Conservation (phyloP, 35 echinoderm and acorn worm genomes). For the Eucidaris tribuloides region DNA sequence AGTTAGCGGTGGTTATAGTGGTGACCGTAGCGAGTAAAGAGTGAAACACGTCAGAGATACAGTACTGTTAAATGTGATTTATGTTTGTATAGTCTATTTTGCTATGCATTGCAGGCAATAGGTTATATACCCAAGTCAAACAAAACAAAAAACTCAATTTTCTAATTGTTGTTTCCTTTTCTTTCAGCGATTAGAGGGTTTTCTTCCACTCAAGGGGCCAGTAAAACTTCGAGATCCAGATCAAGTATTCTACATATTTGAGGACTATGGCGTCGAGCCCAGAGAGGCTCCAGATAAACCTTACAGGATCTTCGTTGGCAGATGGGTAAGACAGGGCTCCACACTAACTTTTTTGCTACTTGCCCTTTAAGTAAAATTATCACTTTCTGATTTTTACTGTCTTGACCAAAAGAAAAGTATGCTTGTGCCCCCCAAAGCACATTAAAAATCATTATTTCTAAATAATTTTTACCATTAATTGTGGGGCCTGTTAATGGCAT, state of each 20-base stretch:
- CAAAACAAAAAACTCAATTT: too few relatives aligned
- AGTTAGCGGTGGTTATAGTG: too few relatives aligned
- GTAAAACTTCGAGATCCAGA: conserved; percentile 67
- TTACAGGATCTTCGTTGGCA: conserved; percentile 72
- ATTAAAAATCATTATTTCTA: background rate
- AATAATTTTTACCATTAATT: background rate
- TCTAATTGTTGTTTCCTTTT: background rate
- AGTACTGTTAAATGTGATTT: too few relatives aligned
- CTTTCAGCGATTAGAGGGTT: conserved; percentile 19
- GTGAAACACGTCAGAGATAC: too few relatives aligned
- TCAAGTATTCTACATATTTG: conserved; percentile 75
- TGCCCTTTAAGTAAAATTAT: too few relatives aligned
- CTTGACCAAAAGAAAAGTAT: background rate
- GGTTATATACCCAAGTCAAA: too few relatives aligned
- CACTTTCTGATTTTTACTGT: background rate
- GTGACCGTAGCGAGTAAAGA: too few relatives aligned
- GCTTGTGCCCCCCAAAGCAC: background rate
- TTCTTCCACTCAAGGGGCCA: conserved; percentile 56
- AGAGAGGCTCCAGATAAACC: conserved; percentile 75
- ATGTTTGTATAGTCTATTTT: background rate
- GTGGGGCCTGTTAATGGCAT: background rate
- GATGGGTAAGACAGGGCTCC: conserved; percentile 74
- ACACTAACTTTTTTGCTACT: too few relatives aligned
- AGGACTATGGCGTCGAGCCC: conserved; percentile 81
- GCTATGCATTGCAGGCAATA: background rate